Conservation (phyloP, 2,888 invertebrate genomes). For the Oegoconia quadripuncta region DNA sequence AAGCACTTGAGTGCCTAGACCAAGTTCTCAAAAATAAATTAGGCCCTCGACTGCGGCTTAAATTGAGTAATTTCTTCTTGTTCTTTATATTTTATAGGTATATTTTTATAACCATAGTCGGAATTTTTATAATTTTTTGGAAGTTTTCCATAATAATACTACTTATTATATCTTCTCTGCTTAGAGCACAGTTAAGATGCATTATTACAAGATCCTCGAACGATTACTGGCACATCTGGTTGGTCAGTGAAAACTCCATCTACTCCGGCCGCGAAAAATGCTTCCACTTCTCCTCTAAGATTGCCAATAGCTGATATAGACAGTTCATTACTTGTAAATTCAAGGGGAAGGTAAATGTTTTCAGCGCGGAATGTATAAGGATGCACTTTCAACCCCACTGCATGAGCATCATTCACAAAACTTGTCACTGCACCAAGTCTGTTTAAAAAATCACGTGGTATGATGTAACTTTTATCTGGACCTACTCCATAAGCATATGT, state of each 20-base stretch:
- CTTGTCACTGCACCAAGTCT: constrained; percentile 44
- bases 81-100: too few species aligned
- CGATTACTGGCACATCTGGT: constrained; percentile 49
- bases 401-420: constrained; percentile 58
- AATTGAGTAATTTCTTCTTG: too few species aligned
- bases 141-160: too few species aligned
- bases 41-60: too few species aligned
- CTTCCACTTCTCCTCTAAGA: constrained; percentile 48
- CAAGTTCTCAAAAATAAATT: too few species aligned
- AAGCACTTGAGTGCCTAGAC: too few species aligned
- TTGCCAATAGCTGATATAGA: constrained; percentile 43
- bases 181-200: not conserved
- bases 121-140: too few species aligned
- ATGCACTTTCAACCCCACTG: constrained; percentile 56
- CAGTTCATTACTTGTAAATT: constrained; percentile 40
- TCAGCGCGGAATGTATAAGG: constrained; percentile 69
- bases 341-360: constrained; percentile 54
- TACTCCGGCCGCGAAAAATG: constrained; percentile 55
- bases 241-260: constrained; percentile 68
- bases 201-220: constrained; percentile 23
- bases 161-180: too few species aligned
- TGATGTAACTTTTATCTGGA: constrained; percentile 61
- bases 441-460: constrained; percentile 50
- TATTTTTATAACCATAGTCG: too few species aligned
- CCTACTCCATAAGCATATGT: constrained; percentile 63